Evolutionary conservation across 2,888 invertebrate genomes (phyloP), one percentile per base, ranked within the genome.

Genomic region (Spicauda simplicius): DNA sequence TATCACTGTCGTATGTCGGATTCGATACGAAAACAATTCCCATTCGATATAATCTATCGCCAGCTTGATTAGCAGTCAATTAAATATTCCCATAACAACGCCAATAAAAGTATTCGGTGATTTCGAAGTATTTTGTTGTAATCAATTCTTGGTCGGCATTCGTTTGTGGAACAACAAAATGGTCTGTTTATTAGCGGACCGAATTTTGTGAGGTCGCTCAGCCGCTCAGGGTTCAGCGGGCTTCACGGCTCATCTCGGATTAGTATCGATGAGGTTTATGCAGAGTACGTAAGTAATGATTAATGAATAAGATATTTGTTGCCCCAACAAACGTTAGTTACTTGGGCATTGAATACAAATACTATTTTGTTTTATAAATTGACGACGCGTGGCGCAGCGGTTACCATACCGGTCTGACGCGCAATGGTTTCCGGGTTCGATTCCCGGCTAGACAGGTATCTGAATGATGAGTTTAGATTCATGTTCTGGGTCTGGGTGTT

Each of bases 91-190:
- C 87, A 90, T 90, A 91, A 91, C 86, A 90, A 82, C 89, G 75
- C 77, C 88, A 88, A 92, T 92, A 92, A 92, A 91, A 81, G 88
- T 89, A 84, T 88, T 86, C 84, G 87, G 89, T 89, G 87, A 90
- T 91, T 90, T 85, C 85, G 82, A 84, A 83, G 90, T 87, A 91
- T 92, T 92, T 91, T 91, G 89, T 91, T 85, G 87, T 91, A 93
- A 93, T 93, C 91, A 93, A 91, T 91, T 89, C 88, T 84, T 82
- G 81, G 91, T 82, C 91, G 92, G 92, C 91, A 80, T 87, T 79
- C 88, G 90, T 91, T 90, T 92, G 88, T 85, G 78, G 80, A 80
- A 79, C 25, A 25, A 85, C 86, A 84, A 87, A 75, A 90, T 88
- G 86, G 82, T 76, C 72, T 79, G 86, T 92, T 92, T 92, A 92